Evolutionary conservation across 2,797 vertebrate genomes (phyloP).

Genomic region (Gambusia yucatana): DNA sequence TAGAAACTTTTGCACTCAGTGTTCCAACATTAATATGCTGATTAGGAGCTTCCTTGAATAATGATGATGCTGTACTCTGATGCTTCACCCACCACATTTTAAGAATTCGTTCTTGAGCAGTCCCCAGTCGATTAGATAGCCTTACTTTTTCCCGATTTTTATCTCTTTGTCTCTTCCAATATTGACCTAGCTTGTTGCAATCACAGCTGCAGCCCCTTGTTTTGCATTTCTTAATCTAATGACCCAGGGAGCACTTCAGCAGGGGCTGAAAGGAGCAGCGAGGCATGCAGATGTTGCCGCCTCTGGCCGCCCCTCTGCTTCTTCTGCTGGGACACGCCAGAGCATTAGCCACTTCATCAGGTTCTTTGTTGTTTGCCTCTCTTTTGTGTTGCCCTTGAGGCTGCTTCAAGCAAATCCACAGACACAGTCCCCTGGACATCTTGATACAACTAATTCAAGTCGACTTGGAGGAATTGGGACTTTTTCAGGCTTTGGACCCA

Average conservation of each 20-base stretch:
- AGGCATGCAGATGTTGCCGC: constrained; percentile 72
- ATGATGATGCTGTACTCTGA: constrained; percentile 73
- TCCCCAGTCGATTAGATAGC: constrained; percentile 52
- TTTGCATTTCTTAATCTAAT: constrained; percentile 73
- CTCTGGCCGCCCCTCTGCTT: constrained; percentile 68
- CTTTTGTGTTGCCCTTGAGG: constrained; percentile 81
- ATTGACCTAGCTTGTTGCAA: constrained; percentile 71
- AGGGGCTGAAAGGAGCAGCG: constrained; percentile 65
- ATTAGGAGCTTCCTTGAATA: constrained; percentile 79
- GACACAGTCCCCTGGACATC: constrained; percentile 57
- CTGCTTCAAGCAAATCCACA: constrained; percentile 59
- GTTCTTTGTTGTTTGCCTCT: constrained; percentile 77
- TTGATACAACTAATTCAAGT: constrained; percentile 72
- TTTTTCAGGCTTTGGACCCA: constrained; percentile 14
- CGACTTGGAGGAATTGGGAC: constrained; percentile 57
- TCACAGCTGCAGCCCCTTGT: constrained; percentile 54
- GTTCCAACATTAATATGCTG: constrained; percentile 78
- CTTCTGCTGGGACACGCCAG: constrained; percentile 79
- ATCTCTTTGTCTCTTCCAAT: constrained; percentile 36
- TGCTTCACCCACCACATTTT: constrained; percentile 48
- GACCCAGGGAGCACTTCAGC: constrained; percentile 67
- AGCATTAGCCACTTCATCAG: constrained; percentile 84
- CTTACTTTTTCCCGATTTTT: constrained; percentile 19
- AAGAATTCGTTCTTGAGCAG: constrained; percentile 67
- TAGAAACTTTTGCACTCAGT: constrained; percentile 70